Evolutionary conservation across 2,888 invertebrate species (phyloP).

Genomic region (Neoscelio sp.): DNA sequence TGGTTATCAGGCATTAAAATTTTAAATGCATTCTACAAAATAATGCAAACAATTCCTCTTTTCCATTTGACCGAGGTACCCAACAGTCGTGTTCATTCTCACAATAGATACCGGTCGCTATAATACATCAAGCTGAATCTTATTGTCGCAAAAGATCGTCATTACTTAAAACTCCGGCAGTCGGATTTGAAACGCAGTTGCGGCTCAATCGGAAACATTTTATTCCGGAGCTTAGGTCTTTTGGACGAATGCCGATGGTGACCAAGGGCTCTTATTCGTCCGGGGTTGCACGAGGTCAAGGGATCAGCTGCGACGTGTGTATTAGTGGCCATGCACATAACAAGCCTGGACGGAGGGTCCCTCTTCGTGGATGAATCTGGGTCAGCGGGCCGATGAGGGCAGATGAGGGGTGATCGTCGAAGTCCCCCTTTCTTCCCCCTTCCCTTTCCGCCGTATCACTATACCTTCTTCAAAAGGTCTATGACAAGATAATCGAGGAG

Average conservation of each 20-base stretch:
- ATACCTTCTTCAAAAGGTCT: conserved; percentile 73
- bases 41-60: no score
- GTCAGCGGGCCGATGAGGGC: conserved; percentile 82
- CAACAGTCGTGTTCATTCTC: background rate
- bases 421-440: conserved; percentile 63
- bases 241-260: conserved; percentile 63
- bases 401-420: conserved; percentile 77
- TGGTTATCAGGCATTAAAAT: no score
- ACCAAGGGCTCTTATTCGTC: conserved; percentile 74
- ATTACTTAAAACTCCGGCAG: background rate
- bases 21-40: no score
- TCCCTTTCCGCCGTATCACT: conserved; percentile 28
- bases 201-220: conserved; percentile 1
- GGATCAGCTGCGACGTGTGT: conserved; percentile 76
- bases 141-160: background rate
- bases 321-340: conserved; percentile 63
- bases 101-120: background rate
- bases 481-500: conserved; percentile 80
- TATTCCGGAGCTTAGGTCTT: conserved; percentile 40
- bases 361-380: conserved; percentile 75
- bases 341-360: conserved; percentile 63
- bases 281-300: conserved; percentile 79
- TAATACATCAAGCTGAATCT: background rate
- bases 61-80: no score
- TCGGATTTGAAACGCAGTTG: background rate